Evolutionary conservation across 2,113 vertebrate genomes (phyloP).

Genomic region (Thymallus thymallus): DNA sequence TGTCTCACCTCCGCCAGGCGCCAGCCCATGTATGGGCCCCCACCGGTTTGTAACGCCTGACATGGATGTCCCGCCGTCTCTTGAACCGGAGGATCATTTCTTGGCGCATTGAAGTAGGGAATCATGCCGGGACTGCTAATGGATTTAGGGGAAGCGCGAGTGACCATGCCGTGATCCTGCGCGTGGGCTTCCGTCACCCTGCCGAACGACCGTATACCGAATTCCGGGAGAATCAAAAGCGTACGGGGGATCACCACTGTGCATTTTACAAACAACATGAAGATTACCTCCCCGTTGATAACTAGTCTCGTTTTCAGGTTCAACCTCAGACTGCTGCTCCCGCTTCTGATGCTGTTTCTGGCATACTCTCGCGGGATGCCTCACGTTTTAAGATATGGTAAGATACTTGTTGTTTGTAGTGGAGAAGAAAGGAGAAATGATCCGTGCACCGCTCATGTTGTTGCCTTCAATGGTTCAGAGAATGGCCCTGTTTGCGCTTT

Average conservation of each 20-base stretch:
- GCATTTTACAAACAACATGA: slow-evolving; percentile 91
- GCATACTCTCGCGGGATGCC: slow-evolving; percentile 95
- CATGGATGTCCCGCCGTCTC: slow-evolving; percentile 93
- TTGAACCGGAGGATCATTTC: slow-evolving; percentile 86
- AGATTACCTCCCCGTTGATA: slow-evolving; percentile 88
- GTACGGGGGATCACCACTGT: slow-evolving; percentile 81
- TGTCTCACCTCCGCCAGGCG: slow-evolving; percentile 50
- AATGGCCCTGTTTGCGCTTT: not conserved
- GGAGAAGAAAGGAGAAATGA: not conserved
- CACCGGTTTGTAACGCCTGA: slow-evolving; percentile 80
- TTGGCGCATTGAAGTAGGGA: slow-evolving; percentile 89
- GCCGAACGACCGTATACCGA: slow-evolving; percentile 73
- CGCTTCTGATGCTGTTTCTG: slow-evolving; percentile 89
- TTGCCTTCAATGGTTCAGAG: not conserved
- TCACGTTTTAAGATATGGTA: slow-evolving; percentile 98
- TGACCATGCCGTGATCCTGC: slow-evolving; percentile 97
- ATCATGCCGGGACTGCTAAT: slow-evolving; percentile 93
- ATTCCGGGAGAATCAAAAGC: slow-evolving; percentile 79
- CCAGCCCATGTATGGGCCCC: slow-evolving; percentile 34
- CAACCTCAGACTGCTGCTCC: slow-evolving; percentile 81
- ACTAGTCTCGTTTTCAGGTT: slow-evolving; percentile 89
- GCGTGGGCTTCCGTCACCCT: slow-evolving; percentile 78
- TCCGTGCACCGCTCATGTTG: not conserved
- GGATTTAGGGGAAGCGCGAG: slow-evolving; percentile 83
- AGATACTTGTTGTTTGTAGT: slow-evolving; percentile 63